These are phyloP conservation scores for Chymomyza caudatula DNA, from an alignment of 2,888 invertebrate species.

Conservation along the genomic window DNA sequence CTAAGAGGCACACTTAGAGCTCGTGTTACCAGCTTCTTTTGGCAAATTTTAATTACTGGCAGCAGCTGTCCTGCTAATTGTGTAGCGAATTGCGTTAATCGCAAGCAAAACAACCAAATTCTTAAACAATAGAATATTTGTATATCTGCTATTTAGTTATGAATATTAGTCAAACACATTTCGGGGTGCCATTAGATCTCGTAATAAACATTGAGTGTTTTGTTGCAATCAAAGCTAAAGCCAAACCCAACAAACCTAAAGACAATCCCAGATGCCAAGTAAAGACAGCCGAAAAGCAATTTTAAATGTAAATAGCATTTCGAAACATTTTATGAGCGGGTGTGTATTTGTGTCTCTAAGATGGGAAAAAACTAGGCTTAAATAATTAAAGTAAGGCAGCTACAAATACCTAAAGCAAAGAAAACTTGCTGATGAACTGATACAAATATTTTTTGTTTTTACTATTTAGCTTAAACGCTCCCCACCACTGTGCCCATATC, in stretches of 20 bases:
- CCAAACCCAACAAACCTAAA: constrained; percentile 19
- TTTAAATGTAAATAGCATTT: constrained; percentile 35
- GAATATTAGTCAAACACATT: neutral
- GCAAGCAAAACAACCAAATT: neutral
- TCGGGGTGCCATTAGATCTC: neutral
- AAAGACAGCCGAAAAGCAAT: neutral
- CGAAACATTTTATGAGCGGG: neutral
- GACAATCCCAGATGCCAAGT: neutral
- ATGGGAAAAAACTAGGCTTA: no score
- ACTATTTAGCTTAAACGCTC: no score
- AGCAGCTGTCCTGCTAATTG: neutral
- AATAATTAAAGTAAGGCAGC: no score
- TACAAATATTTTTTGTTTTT: no score
- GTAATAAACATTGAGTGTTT: neutral
- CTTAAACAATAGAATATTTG: neutral
- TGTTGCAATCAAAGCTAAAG: constrained; percentile 25
- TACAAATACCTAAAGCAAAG: no score
- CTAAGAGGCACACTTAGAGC: constrained; percentile 29
- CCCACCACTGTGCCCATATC: no score
- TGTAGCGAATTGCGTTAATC: neutral
- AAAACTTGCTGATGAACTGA: no score
- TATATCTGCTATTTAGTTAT: neutral
- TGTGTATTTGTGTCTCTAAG: neutral
- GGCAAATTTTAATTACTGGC: constrained; percentile 32
- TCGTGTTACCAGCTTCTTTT: constrained; percentile 21